A percentile compares a stretch with the other conserved stretches of the same genome.
phyloP scores from a whole-genome alignment of 2,888 invertebrate species.

The Rhopalosiphum nymphaeae region DNA sequence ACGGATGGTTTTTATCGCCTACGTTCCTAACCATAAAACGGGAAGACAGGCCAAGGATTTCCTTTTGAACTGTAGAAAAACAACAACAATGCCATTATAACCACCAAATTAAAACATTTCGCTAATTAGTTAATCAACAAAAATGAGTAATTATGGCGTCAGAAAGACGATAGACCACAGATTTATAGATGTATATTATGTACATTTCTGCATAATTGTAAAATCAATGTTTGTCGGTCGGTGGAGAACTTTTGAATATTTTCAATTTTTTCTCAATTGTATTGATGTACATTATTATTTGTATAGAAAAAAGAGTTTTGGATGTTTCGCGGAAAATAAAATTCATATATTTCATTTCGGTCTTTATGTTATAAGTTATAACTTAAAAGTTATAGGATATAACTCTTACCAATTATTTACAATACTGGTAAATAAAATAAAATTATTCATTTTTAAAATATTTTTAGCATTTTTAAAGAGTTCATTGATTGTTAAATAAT shows the following conservation, averaged over 20 bases:
- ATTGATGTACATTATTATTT: neutral
- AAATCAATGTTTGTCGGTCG: neutral
- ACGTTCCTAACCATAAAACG: neutral
- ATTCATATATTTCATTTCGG: neutral
- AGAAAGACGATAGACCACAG: neutral
- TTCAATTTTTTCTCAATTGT: neutral
- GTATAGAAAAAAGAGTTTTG: neutral
- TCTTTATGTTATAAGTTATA: neutral
- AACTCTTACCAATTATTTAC: neutral
- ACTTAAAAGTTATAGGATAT: neutral
- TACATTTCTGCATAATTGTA: neutral
- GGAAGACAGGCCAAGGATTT: neutral
- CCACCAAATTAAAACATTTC: neutral
- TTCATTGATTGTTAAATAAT: neutral
- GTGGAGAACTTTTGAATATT: neutral
- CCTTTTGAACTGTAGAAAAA: neutral
- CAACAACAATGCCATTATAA: neutral
- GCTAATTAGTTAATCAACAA: neutral
- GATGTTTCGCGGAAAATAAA: neutral
- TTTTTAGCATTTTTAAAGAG: neutral
- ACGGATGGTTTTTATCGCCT: neutral
- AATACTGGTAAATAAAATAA: neutral
- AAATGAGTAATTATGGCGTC: neutral
- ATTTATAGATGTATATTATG: no score
- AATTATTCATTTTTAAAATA: neutral